Evolutionary conservation across 2,888 invertebrate species (phyloP).

Genomic region (Gryllus longicercus): DNA sequence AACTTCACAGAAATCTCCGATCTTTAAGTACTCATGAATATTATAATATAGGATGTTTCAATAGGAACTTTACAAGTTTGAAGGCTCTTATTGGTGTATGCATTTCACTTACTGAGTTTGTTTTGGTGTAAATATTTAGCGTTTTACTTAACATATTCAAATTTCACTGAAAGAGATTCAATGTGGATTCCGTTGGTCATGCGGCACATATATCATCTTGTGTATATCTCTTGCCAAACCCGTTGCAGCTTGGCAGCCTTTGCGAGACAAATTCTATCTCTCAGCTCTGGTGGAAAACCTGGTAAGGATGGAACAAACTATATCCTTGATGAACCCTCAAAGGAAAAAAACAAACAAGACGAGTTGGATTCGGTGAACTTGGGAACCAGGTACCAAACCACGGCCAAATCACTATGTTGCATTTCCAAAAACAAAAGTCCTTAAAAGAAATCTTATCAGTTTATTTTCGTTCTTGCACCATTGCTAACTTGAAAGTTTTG

Average conservation of each 20-base stretch:
- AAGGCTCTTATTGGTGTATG: background rate
- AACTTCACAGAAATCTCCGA: no score
- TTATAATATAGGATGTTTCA: background rate
- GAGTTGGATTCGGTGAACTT: background rate
- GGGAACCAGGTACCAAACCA: background rate
- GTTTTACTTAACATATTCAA: background rate
- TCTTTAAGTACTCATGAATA: no score
- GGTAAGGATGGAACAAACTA: background rate
- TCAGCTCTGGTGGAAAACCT: background rate
- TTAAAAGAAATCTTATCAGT: no score
- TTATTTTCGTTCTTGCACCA: no score
- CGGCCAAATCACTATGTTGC: background rate
- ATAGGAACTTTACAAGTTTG: background rate
- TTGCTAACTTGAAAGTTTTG: no score
- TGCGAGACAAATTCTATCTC: background rate
- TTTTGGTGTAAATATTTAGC: background rate
- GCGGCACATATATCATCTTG: background rate
- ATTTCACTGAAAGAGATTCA: background rate
- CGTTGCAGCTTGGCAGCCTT: background rate
- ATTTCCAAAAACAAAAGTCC: no score
- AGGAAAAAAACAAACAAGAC: background rate
- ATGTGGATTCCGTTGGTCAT: background rate
- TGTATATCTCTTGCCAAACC: background rate
- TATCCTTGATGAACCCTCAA: background rate
- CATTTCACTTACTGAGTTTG: background rate